phyloP scores from a whole-genome alignment of 1,140 invertebrate species.

The Drosophila pallidifrons region DNA sequence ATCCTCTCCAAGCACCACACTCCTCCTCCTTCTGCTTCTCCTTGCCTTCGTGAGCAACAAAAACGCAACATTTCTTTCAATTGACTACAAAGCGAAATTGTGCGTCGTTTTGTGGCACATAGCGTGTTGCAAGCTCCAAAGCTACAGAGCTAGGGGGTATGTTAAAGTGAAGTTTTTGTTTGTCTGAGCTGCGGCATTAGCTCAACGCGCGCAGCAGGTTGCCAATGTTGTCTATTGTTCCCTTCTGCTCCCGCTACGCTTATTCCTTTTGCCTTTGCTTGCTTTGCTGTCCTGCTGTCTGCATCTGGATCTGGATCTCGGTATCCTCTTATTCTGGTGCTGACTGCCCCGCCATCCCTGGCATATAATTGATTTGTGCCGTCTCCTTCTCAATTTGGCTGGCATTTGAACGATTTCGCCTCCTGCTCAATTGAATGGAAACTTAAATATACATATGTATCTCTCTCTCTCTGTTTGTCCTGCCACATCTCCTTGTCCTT shows the following conservation, averaged over 20 bases:
- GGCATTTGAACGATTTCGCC: conserved; percentile 60
- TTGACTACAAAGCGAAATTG: conserved; percentile 53
- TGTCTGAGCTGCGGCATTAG: conserved; percentile 78
- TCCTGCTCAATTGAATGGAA: conserved; percentile 68
- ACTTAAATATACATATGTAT: conserved; percentile 66
- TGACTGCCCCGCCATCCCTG: conserved; percentile 7
- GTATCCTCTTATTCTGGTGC: conserved; percentile 16
- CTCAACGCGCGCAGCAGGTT: conserved; percentile 69
- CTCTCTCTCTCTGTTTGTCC: conserved; percentile 14
- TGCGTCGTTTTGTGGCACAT: conserved; percentile 45
- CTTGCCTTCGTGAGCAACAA: neutral
- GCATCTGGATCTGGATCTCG: conserved; percentile 22
- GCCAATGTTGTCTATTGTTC: conserved; percentile 76
- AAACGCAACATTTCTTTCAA: conserved; percentile 47
- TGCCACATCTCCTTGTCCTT: conserved; percentile 15
- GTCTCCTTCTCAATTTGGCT: conserved; percentile 50
- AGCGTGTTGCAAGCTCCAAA: conserved; percentile 3
- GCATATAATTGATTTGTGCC: conserved; percentile 79
- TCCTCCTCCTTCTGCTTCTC: too few species aligned
- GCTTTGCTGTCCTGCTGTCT: conserved; percentile 20
- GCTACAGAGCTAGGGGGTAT: neutral
- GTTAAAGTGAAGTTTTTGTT: conserved; percentile 53
- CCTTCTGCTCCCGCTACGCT: conserved; percentile 18
- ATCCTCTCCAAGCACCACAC: conserved; percentile 15
- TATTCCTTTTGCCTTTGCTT: conserved; percentile 29